A percentile compares a stretch with the other conserved stretches of the same genome.
Conservation (phyloP, 2,113 vertebrate genomes). For the Pavo muticus region DNA sequence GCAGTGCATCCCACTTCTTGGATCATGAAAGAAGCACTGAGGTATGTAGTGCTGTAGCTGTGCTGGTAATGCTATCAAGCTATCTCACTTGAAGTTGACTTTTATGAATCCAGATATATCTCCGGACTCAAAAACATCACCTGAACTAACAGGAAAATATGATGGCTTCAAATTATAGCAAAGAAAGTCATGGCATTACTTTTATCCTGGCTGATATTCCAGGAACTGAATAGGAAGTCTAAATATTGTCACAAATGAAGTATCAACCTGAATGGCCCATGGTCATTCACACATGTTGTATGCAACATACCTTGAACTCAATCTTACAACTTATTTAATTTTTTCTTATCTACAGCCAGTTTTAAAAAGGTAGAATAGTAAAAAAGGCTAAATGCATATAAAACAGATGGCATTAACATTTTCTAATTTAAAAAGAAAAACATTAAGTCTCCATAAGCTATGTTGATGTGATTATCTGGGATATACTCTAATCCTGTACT, state of each 20-base stretch:
- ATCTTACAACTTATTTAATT: not conserved
- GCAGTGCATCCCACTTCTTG: not conserved
- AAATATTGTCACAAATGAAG: not conserved
- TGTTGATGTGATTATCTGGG: rapidly evolving
- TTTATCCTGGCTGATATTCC: not conserved
- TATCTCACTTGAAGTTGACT: not conserved
- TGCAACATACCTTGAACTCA: not conserved
- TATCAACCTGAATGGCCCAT: rapidly evolving
- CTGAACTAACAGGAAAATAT: not conserved
- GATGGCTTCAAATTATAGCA: not conserved
- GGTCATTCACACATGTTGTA: not conserved
- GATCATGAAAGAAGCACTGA: not conserved
- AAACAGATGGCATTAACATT: not conserved
- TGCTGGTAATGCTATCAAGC: not conserved
- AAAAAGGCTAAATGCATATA: not conserved
- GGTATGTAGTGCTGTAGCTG: not conserved
- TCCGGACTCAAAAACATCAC: not conserved
- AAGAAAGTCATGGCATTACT: not conserved
- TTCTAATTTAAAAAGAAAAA: not conserved
- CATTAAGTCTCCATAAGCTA: not conserved
- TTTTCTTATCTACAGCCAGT: not conserved
- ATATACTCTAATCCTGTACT: not conserved
- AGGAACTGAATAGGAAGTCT: not conserved
- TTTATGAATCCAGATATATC: not conserved
- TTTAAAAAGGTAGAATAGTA: not conserved